Conservation (phyloP, 2,888 invertebrate genomes). For the Diplolepis rosae region DNA sequence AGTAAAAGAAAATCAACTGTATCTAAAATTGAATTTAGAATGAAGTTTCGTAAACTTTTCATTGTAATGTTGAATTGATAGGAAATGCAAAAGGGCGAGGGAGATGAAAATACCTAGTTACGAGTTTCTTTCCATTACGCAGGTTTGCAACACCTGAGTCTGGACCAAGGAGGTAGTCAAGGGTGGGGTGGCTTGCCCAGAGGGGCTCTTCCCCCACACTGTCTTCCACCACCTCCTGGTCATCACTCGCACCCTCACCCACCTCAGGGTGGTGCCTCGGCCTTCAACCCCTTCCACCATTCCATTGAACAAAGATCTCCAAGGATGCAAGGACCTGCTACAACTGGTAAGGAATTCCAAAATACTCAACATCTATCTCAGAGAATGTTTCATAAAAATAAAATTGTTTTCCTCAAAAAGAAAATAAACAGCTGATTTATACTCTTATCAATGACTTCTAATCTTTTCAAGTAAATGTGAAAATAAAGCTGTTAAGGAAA, state of each 20-base stretch:
- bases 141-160: slow-evolving; percentile 70
- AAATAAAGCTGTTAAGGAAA: too few relatives aligned
- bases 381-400: not conserved
- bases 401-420: not conserved
- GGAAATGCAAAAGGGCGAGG: not conserved
- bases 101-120: slow-evolving; percentile 41
- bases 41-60: not conserved
- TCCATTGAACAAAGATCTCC: slow-evolving; percentile 70
- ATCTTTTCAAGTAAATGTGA: too few relatives aligned
- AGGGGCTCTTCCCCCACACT: slow-evolving; percentile 69
- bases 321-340: slow-evolving; percentile 61
- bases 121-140: slow-evolving; percentile 53
- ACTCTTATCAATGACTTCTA: too few relatives aligned
- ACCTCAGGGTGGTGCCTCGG: slow-evolving; percentile 64
- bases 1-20: not conserved
- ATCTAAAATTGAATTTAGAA: not conserved
- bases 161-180: slow-evolving; percentile 69
- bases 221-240: slow-evolving; percentile 71
- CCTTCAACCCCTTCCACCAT: slow-evolving; percentile 72
- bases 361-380: not conserved
- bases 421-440: too few relatives aligned
- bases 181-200: slow-evolving; percentile 70
- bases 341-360: slow-evolving; percentile 53
- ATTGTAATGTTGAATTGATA: not conserved
- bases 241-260: slow-evolving; percentile 67